Evolutionary conservation across 2,797 vertebrate genomes (phyloP), one percentile per base, ranked within the genome.

Genomic region (Gambelia wislizenii): DNA sequence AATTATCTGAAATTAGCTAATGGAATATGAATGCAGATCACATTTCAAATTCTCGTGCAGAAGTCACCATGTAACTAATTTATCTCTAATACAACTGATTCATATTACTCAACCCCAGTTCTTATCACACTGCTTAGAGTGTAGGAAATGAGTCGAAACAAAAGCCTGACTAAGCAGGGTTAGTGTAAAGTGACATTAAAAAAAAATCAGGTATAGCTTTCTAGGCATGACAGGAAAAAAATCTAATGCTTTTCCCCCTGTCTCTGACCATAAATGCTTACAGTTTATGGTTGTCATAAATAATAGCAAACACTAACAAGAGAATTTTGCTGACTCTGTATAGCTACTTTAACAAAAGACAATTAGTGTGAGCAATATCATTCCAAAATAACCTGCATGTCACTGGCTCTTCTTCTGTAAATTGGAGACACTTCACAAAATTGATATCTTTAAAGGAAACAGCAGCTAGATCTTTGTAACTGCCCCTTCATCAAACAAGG

Each of bases 401-500:
- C 52, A 10, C 64, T 16, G 36, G 74, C 39, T 54, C n/a, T 69
- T 52, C n/a, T 86, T 80, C 77, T 30, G 2, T 70, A 56, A 56
- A 80, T 80, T 72, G 76, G 36, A 80, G 61, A 79, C 39, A 39
- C 52, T 89, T 84, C 27, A 69, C 61, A 89, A 85, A 80, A 85
- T 59, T 61, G 39, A 72, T 85, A 42, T 61, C 88, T 84, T 89
- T 78, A 85, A 72, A 85, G 72, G 54, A 47, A 70, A 9, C 6
- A 59, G 30, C 74, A 88, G 44, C 3, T 14, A 69, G 56, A 42
- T 80, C 30, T 82, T 84, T 56, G 14, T 70, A 59, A 78, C 61
- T 22, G 49, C 64, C 59, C 61, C 30, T 70, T 79, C 54, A 82
- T 74, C 69, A 82, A 70, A 79, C 36, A 85, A 64, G 27, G 64